Evolutionary conservation across 2,888 invertebrate species (phyloP), one percentile per base, ranked within the genome.

Genomic region (Drosophila prolongata): DNA sequence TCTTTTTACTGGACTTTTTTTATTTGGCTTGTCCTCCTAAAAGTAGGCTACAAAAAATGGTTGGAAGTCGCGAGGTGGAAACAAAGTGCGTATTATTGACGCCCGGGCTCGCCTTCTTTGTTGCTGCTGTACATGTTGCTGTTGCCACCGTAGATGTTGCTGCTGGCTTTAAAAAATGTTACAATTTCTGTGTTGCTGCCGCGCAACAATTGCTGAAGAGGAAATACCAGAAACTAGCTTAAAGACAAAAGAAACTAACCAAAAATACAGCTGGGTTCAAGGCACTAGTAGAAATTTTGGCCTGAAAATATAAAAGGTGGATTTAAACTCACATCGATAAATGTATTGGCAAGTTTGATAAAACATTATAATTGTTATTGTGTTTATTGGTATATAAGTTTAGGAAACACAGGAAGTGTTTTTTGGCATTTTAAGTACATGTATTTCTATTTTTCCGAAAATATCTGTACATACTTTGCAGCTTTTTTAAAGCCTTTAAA

Each of bases 91-190:
- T 70, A 69, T 70, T 71, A 59, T 69, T 71, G 69, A 69, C 69
- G 69, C 46, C 44, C 44, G 16, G 24, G n/a, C 43, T 57, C 57
- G 8, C 16, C 14, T 37, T 14, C 50, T 35, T 37, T 10, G 30
- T 47, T 13, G 9, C 52, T 16, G 46, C 35, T 14, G 47, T 30
- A 11, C 5, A 10, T 38, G 13, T 40, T 38, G 19, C 37, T 62
- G 61, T 61, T 72, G 74, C 24, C 24, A 24, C 24, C 24, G 24
- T 62, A 43, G 11, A 19, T 58, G 46, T 54, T 62, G 69, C 65
- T 49, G 55, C 61, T 68, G 73, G 77, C 78, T 87, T 79, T 86
- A 82, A 78, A 86, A 44, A 44, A 49, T 11, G 82, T 78, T 88
- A 60, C 70, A 57, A 35, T 16, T 19, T 49, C 47, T 46, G 52